Base-by-base conservation (phyloP, 2,113 vertebrate genomes). In the Pseudorhombus dupliciocellatus region DNA sequence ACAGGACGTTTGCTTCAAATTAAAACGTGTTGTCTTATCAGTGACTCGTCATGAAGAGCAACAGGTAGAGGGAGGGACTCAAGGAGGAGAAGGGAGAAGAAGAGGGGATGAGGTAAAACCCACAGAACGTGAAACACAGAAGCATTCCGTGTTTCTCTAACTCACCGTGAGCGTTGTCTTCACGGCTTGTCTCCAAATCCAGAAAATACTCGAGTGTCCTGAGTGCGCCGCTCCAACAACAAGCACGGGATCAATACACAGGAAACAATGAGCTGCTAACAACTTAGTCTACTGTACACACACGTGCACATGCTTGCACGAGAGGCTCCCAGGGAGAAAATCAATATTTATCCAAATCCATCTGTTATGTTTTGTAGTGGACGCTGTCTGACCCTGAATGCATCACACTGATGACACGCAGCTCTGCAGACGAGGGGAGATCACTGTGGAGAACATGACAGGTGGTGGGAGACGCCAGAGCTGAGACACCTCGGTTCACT, bases 301-400 rank as follows among this genome's bases (percentile, higher is more conserved):
- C 54, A 44, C 37, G 25, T 34, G 22, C 44, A 48, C n/a, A n/a
- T n/a, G n/a, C n/a, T n/a, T 16, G 40, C 40, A 44, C 40, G 15
- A n/a, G 46, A 21, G 46, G 46, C 7, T 50, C 46, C 18, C 1
- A n/a, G 46, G 46, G 21, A 70, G 50, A 75, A 73, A 77, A 80
- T 84, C 85, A 69, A 87, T 84, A 66, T 44, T 69, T 16, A 54
- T 80, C 21, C 57, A 52, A 64, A 62, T 77, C 76, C 22, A 0
- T 75, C 55, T 70, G 73, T 9, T 50, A 60, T 58, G 72, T 60
- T 66, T 57, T 50, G 18, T 9, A 8, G 11, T 20, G 16, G 46
- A 18, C 7, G 18, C 20, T 20, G 3, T 9, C 46, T 48, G 46
- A 21, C 46, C 46, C 46, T 50, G 46, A 50, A 50, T 20, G 18